These are phyloP conservation scores for Protula sp. DNA, from an alignment of 2,888 invertebrate species.

Conservation along the genomic window DNA sequence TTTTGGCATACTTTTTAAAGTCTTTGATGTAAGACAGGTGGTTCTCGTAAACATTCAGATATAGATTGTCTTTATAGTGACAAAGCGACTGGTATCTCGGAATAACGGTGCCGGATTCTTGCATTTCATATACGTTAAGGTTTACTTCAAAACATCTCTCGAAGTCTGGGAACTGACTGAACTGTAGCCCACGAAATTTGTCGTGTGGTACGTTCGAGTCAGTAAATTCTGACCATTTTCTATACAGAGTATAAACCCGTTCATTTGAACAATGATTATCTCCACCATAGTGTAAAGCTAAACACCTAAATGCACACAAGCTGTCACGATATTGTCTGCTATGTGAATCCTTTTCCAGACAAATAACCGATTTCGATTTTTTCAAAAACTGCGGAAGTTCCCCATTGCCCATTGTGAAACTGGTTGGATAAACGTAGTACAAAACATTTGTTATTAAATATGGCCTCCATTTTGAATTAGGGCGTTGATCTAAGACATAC, in stretches of 20 bases:
- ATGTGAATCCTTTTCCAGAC: too few relatives aligned
- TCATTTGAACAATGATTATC: too few relatives aligned
- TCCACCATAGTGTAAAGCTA: neutral
- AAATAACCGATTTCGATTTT: too few relatives aligned
- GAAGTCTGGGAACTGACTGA: neutral
- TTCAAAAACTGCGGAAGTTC: too few relatives aligned
- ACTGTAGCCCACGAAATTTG: neutral
- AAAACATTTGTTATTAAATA: too few relatives aligned
- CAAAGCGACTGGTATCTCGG: neutral
- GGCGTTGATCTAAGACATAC: too few relatives aligned
- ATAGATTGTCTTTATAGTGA: neutral
- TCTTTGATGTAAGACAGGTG: neutral
- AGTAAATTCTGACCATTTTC: too few relatives aligned
- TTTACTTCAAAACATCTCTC: neutral
- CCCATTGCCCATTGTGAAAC: too few relatives aligned
- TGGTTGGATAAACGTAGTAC: too few relatives aligned
- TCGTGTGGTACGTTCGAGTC: too few relatives aligned
- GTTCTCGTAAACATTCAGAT: neutral
- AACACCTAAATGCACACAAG: neutral
- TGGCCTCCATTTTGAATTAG: too few relatives aligned
- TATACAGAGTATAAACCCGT: neutral
- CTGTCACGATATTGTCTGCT: neutral
- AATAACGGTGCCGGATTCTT: neutral
- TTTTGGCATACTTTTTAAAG: neutral
- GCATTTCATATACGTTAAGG: neutral